A percentile compares a stretch with the other conserved stretches of the same genome.
phyloP scores from a whole-genome alignment of 2,888 invertebrate genomes.

The Colletes collaris region DNA sequence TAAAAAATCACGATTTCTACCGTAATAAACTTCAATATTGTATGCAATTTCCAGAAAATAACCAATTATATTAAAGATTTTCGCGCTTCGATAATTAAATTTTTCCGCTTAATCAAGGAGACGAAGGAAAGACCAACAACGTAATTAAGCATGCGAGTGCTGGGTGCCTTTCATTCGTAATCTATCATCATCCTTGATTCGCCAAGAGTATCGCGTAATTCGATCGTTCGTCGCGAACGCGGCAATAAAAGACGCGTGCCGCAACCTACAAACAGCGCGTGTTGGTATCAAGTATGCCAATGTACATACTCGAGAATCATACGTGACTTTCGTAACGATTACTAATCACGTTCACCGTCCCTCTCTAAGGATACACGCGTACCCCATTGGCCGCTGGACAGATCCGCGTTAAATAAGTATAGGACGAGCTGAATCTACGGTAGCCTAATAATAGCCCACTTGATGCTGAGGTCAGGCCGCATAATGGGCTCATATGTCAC shows the following conservation, averaged over 20 bases:
- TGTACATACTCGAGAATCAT: conserved; percentile 44
- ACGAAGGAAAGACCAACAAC: background rate
- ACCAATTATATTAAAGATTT: no score
- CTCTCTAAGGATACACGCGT: conserved; percentile 10
- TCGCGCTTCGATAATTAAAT: no score
- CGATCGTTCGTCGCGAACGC: conserved; percentile 25
- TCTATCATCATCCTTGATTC: conserved; percentile 3
- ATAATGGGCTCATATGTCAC: conserved; percentile 56
- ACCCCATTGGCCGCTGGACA: background rate
- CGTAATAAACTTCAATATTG: no score
- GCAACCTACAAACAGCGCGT: conserved; percentile 8
- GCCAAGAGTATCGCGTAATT: conserved; percentile 13
- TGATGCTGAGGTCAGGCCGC: conserved; percentile 50
- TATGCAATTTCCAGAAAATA: no score
- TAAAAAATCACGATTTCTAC: no score
- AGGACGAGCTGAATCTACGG: conserved; percentile 46
- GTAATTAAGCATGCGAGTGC: background rate
- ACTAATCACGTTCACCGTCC: conserved; percentile 42
- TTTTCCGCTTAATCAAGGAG: no score
- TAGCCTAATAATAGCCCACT: conserved; percentile 66
- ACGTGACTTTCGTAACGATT: conserved; percentile 58
- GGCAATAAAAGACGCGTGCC: conserved; percentile 45
- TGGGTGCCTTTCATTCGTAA: background rate
- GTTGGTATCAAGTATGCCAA: conserved; percentile 34
- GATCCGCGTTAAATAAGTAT: conserved; percentile 56